A percentile compares a stretch with the other conserved stretches of the same genome.
Conservation (phyloP, 2,888 invertebrate genomes). For the Papilio demoleus region DNA sequence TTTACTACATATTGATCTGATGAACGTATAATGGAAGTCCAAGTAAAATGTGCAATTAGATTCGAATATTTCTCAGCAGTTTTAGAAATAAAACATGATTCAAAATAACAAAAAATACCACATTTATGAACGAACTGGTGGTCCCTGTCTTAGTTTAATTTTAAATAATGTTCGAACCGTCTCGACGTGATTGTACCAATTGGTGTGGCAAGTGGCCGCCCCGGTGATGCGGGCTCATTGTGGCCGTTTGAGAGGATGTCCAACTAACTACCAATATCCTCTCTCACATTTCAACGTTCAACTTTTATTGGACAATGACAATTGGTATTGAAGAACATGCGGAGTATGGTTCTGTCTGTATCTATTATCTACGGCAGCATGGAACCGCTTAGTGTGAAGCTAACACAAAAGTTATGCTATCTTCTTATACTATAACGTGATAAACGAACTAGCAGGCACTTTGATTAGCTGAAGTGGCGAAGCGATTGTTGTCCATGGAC, state of each 20-base stretch:
- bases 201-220: conserved; percentile 27
- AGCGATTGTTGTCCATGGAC: no score
- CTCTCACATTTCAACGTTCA: background rate
- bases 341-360: background rate
- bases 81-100: no score
- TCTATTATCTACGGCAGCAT: no score
- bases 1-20: no score
- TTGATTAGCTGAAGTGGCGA: no score
- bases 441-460: no score
- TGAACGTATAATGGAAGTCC: no score
- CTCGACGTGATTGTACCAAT: conserved; percentile 30
- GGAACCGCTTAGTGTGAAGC: background rate
- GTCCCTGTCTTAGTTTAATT: conserved; percentile 3
- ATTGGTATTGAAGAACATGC: background rate
- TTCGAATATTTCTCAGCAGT: no score
- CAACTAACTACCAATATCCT: conserved; percentile 28
- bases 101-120: background rate
- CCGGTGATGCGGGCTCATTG: conserved; percentile 34
- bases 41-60: no score
- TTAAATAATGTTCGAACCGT: conserved; percentile 19
- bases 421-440: no score
- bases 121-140: background rate
- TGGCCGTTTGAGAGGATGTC: conserved; percentile 9
- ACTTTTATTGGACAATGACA: conserved; percentile 14
- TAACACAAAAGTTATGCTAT: background rate